Conservation (phyloP, 2,113 vertebrate species). For the Brevimyrus niger region DNA sequence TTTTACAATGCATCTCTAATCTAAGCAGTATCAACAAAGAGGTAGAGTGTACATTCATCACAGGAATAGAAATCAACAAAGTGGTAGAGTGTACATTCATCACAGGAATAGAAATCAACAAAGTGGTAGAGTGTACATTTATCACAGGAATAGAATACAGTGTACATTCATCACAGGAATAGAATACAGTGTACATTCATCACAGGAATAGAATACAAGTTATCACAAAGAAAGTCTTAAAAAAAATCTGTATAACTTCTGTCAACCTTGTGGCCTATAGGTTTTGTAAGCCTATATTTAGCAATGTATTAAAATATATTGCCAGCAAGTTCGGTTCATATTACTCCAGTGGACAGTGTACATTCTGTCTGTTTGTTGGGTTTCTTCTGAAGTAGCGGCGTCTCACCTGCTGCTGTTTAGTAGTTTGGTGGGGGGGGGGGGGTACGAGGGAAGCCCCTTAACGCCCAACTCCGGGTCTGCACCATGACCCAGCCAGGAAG, state of each 20-base stretch:
- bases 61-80: neutral
- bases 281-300: neutral
- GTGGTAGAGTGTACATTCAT: too few species aligned
- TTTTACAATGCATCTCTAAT: neutral
- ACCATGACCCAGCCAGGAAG: neutral
- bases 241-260: neutral
- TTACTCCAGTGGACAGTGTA: neutral
- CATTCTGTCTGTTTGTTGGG: neutral
- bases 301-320: neutral
- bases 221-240: neutral
- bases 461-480: neutral
- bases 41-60: too few species aligned
- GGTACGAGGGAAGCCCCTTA: neutral
- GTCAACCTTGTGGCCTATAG: neutral
- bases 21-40: neutral
- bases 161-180: neutral
- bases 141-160: neutral
- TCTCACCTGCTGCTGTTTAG: neutral
- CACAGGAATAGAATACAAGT: neutral
- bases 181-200: neutral
- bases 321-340: neutral
- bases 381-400: neutral
- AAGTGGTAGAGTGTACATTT: too few species aligned
- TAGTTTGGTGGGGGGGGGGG: neutral
- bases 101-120: neutral